phyloP scores from a whole-genome alignment of 1,140 invertebrate species.

The Drosophila athabasca region DNA sequence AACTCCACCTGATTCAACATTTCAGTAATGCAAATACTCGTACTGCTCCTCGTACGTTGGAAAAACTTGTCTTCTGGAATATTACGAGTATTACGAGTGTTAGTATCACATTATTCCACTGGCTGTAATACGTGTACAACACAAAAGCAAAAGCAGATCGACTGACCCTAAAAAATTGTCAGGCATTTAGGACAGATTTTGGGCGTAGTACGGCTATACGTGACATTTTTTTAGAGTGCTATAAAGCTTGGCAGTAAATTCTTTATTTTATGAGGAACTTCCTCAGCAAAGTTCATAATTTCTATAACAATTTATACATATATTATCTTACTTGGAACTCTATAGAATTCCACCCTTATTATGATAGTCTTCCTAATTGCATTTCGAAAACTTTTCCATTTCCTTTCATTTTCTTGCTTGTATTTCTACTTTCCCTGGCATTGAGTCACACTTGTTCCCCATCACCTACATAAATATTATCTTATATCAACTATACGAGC shows the following conservation, averaged over 20 bases:
- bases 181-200: slow-evolving; percentile 23
- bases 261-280: not conserved
- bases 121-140: slow-evolving; percentile 10
- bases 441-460: not conserved
- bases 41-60: no score
- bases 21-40: slow-evolving; percentile 21
- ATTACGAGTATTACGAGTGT: not conserved
- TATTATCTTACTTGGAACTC: no score
- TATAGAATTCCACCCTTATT: no score
- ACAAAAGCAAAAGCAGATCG: slow-evolving; percentile 11
- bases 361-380: not conserved
- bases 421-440: slow-evolving; percentile 8
- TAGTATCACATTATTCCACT: not conserved
- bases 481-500: not conserved
- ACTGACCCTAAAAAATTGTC: slow-evolving; percentile 11
- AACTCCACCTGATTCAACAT: slow-evolving; percentile 45
- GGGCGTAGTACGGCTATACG: slow-evolving; percentile 14
- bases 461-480: slow-evolving; percentile 4
- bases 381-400: not conserved
- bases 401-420: not conserved
- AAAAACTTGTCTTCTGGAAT: not conserved
- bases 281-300: not conserved
- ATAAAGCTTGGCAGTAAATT: not conserved
- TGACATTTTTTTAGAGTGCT: slow-evolving; percentile 21
- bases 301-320: no score